A percentile compares a stretch with the other conserved stretches of the same genome.
Conservation (phyloP, 2,797 vertebrate genomes). For the Brachyalestes nurse region DNA sequence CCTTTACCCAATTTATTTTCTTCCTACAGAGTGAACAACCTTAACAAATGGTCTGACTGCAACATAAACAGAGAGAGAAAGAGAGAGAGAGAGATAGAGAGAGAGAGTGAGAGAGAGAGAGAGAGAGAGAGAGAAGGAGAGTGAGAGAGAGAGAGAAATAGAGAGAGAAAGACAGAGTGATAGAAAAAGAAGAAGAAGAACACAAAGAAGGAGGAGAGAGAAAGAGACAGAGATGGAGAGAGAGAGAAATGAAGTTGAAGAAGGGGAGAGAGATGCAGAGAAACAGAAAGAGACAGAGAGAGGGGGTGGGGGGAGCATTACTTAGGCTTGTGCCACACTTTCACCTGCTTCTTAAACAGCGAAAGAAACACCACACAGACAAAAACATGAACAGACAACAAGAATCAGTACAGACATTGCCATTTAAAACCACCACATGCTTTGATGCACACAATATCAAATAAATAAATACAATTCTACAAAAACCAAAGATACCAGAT, state of each 20-base stretch:
- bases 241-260: no score
- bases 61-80: slow-evolving; percentile 37
- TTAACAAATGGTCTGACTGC: slow-evolving; percentile 30
- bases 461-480: no score
- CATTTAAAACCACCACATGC: no score
- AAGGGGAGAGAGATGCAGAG: no score
- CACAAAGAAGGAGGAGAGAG: no score
- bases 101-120: neutral
- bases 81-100: neutral
- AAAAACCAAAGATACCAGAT: no score
- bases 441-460: no score
- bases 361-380: neutral
- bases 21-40: neutral
- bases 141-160: neutral
- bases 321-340: neutral
- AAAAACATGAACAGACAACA: neutral
- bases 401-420: no score
- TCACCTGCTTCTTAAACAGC: neutral
- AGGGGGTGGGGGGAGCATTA: neutral
- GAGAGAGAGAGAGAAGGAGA: neutral
- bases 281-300: no score
- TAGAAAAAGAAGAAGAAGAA: no score
- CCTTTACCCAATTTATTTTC: slow-evolving; percentile 27
- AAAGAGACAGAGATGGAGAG: no score
- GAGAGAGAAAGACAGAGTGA: no score